Evolutionary conservation across 1,140 invertebrate species (phyloP).

Genomic region (Eurosta solidaginis): DNA sequence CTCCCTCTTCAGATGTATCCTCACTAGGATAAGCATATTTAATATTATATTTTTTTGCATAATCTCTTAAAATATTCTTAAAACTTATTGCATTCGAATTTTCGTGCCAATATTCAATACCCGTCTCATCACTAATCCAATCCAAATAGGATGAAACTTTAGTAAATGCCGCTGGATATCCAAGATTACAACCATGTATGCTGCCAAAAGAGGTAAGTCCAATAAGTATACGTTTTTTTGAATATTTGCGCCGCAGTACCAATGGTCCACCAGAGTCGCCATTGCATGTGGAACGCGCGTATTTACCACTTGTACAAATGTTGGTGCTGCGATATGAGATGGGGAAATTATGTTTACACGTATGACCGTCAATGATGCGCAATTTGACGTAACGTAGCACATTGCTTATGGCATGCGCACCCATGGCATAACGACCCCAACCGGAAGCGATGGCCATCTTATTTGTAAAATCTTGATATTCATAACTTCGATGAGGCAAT

Average conservation of each 20-base stretch:
- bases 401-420: conserved; percentile 56
- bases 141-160: conserved; percentile 63
- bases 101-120: conserved; percentile 39
- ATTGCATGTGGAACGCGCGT: conserved; percentile 57
- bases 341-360: conserved; percentile 64
- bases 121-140: conserved; percentile 63
- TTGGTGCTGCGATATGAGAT: conserved; percentile 62
- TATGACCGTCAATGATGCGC: conserved; percentile 63
- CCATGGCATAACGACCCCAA: conserved; percentile 61
- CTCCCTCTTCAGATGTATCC: not conserved
- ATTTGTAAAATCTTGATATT: conserved; percentile 57
- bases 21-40: not conserved
- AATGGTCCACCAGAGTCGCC: conserved; percentile 63
- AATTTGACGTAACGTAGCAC: conserved; percentile 61
- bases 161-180: conserved; percentile 64
- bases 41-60: not conserved
- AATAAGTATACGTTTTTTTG: conserved; percentile 55
- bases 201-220: conserved; percentile 66
- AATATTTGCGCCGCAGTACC: conserved; percentile 50
- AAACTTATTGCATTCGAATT: not conserved
- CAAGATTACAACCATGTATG: conserved; percentile 62
- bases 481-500: conserved; percentile 58
- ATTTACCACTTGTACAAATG: conserved; percentile 60
- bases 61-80: not conserved
- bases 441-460: conserved; percentile 60